Percentiles rank a stretch among this genome's conserved stretches.
These are phyloP conservation scores for Drosophila testacea DNA, from an alignment of 2,888 invertebrate species.

Conservation along the genomic window DNA sequence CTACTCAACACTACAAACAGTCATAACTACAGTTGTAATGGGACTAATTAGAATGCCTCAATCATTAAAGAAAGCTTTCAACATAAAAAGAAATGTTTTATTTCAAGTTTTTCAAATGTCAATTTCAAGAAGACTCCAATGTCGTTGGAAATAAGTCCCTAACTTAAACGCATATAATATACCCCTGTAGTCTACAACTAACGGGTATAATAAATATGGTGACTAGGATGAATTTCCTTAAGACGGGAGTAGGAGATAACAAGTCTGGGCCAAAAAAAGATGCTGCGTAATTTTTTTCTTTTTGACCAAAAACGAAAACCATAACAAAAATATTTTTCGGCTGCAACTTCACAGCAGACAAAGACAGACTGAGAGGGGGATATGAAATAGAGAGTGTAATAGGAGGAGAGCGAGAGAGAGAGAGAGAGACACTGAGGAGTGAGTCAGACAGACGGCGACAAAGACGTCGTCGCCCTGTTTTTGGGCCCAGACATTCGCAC, in stretches of 20 bases:
- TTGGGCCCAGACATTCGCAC: constrained; percentile 61
- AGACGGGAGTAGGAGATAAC: neutral
- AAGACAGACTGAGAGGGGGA: neutral
- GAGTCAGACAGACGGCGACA: constrained; percentile 71
- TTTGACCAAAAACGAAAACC: constrained; percentile 36
- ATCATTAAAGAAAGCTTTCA: too few species aligned
- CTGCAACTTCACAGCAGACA: constrained; percentile 40
- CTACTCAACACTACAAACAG: too few species aligned
- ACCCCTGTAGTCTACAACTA: too few species aligned
- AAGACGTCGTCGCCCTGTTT: constrained; percentile 55
- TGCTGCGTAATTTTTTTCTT: constrained; percentile 63
- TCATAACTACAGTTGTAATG: too few species aligned
- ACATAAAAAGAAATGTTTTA: too few species aligned
- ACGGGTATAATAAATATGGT: neutral
- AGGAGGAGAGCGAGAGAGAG: neutral
- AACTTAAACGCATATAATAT: too few species aligned
- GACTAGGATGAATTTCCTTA: constrained; percentile 3
- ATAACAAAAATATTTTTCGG: constrained; percentile 73
- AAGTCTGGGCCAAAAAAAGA: constrained; percentile 21
- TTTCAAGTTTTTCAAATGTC: too few species aligned
- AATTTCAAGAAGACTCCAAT: too few species aligned
- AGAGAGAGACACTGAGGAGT: constrained; percentile 25
- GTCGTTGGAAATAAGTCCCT: too few species aligned
- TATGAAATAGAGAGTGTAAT: neutral
- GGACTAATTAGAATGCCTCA: too few species aligned